Conservation (phyloP, 1,140 invertebrate species). For the Tribolium madens region DNA sequence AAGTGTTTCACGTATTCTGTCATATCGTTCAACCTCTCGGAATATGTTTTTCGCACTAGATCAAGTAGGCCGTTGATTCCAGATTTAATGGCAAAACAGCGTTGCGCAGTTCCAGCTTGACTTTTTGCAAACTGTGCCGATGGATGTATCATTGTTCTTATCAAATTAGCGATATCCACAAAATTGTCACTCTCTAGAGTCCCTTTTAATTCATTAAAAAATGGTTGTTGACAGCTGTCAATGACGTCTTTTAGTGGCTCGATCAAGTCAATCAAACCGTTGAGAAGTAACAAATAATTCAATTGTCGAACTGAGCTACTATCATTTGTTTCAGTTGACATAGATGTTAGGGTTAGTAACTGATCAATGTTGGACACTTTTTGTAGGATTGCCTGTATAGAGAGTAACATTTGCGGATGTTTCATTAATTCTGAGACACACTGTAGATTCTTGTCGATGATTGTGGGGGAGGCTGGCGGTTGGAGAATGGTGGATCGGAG, state of each 20-base stretch:
- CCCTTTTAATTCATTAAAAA: constrained; percentile 66
- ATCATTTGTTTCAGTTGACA: constrained; percentile 71
- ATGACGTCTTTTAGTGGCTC: constrained; percentile 75
- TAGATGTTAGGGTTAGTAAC: constrained; percentile 69
- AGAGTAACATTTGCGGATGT: constrained; percentile 72
- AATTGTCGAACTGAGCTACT: constrained; percentile 79
- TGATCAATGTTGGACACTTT: constrained; percentile 66
- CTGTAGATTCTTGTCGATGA: constrained; percentile 78
- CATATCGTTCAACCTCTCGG: constrained; percentile 83
- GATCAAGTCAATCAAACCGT: constrained; percentile 80
- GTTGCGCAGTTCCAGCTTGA: constrained; percentile 80
- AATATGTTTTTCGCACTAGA: constrained; percentile 81
- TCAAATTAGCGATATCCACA: constrained; percentile 71
- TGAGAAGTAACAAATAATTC: constrained; percentile 83
- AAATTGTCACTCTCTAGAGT: constrained; percentile 57
- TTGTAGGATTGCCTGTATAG: constrained; percentile 55
- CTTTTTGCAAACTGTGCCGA: constrained; percentile 75
- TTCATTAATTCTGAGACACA: constrained; percentile 82
- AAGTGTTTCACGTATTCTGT: constrained; percentile 74
- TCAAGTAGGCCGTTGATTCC: constrained; percentile 82
- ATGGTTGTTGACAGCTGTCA: constrained; percentile 69
- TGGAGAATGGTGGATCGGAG: constrained; percentile 87
- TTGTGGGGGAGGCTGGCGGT: constrained; percentile 75
- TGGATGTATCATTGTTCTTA: constrained; percentile 78
- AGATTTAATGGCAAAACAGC: constrained; percentile 87